Base-by-base conservation (phyloP, 2,113 vertebrate genomes). In the Dendropsophus ebraccatus region DNA sequence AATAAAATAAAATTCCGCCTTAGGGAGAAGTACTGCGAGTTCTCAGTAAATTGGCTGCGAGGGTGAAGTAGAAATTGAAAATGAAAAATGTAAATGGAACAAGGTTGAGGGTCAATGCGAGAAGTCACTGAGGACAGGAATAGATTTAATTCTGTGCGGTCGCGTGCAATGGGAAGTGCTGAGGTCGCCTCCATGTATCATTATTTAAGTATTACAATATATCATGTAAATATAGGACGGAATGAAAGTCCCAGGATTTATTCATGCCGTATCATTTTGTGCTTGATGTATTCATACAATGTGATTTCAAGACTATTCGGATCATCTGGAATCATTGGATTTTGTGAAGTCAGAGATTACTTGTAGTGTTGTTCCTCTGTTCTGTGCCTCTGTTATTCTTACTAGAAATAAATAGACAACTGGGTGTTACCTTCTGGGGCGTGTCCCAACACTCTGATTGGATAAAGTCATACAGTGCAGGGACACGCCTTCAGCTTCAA, bases 21-120 rank as follows among this genome's bases (percentile, higher is more conserved):
- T 11, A 21, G 76, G 76, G 76, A n/a, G 6, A 79, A 58, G 76
- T 14, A 58, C 76, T 35, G 50, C 76, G 11, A 37, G 76, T 79
- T 79, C 76, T 56, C 76, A 13, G 76, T 30, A 56, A 79, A 79
- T 79, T 79, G 28, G 76, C 76, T 79, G 50, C 76, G 28, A 37
- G 76, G 76, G 76, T 52, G 19, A 79, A 78, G 52, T 35, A 78
- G 47, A 78, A 37, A 79, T 23, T 56, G 50, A 56, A 78, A 78
- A 78, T 78, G 75, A 54, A 77, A 77, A 54, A 77, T 77, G 75
- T 56, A 79, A 79, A 56, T 79, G 52, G 76, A 58, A n/a, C 76
- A 79, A 58, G 76, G 76, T 21, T 79, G 50, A 79, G 76, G 50
- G 76, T 77, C 76, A 79, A 54, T 58, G 76, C 19, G 41, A 79